Evolutionary conservation across 2,888 invertebrate genomes (phyloP).

Genomic region (Arrhopalites spinosus): DNA sequence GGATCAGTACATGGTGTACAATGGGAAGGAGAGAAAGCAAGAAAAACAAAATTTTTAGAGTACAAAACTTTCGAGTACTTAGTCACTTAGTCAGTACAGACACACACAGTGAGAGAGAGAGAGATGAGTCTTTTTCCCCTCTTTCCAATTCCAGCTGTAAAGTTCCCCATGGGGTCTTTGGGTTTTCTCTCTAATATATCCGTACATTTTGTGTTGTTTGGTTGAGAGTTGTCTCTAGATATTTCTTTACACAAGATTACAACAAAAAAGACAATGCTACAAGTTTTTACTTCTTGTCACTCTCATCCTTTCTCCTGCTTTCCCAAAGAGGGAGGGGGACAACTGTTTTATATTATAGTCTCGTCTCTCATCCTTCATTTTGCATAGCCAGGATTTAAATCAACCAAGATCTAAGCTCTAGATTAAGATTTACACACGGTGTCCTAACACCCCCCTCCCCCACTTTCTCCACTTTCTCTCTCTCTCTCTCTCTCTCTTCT

Average conservation of each 20-base stretch:
- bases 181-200: not conserved
- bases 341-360: too few species aligned
- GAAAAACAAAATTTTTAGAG: not conserved
- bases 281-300: constrained; percentile 2
- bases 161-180: constrained; percentile 16
- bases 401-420: too few species aligned
- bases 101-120: not conserved
- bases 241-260: too few species aligned
- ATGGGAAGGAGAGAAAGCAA: not conserved
- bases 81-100: constrained; percentile 11
- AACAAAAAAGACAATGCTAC: too few species aligned
- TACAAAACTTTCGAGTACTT: constrained; percentile 3
- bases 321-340: too few species aligned
- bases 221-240: too few species aligned
- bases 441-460: not conserved
- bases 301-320: not conserved
- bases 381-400: too few species aligned
- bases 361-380: too few species aligned
- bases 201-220: not conserved
- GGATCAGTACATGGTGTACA: not conserved
- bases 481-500: not conserved
- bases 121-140: constrained; percentile 8
- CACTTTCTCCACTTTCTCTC: not conserved
- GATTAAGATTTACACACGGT: not conserved
- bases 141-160: constrained; percentile 10